phyloP scores from a whole-genome alignment of 2,113 vertebrate genomes.

The Struthio camelus region DNA sequence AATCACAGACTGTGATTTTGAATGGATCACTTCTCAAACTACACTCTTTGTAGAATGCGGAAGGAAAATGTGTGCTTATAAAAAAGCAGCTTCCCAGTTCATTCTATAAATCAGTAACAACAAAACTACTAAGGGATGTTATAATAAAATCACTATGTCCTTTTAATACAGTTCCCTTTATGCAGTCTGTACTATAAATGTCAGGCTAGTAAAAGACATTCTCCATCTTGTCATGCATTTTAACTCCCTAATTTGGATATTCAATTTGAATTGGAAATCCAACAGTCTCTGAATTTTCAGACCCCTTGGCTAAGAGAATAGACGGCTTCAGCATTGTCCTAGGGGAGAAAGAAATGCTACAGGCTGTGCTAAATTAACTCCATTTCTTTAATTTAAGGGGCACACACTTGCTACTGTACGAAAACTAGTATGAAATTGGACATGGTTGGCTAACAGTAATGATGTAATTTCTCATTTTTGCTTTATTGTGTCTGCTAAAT shows the following conservation, averaged over 20 bases:
- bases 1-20: background rate
- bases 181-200: background rate
- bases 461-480: conserved; percentile 25
- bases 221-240: background rate
- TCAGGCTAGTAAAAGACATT: background rate
- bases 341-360: background rate
- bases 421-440: background rate
- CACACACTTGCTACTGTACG: background rate
- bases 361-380: conserved; percentile 9
- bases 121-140: background rate
- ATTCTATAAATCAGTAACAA: background rate
- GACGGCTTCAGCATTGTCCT: background rate
- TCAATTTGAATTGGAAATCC: background rate
- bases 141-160: background rate
- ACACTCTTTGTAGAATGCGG: background rate
- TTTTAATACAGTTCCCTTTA: background rate
- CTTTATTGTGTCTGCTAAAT: conserved; percentile 9
- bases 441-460: conserved; percentile 3
- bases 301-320: background rate
- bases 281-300: background rate
- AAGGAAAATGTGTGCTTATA: background rate
- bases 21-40: background rate
- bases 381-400: conserved; percentile 10
- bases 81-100: background rate
- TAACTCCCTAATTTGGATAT: conserved; percentile 32